phyloP scores from a whole-genome alignment of 2,797 vertebrate genomes.

The Micropoecilia bifurca region DNA sequence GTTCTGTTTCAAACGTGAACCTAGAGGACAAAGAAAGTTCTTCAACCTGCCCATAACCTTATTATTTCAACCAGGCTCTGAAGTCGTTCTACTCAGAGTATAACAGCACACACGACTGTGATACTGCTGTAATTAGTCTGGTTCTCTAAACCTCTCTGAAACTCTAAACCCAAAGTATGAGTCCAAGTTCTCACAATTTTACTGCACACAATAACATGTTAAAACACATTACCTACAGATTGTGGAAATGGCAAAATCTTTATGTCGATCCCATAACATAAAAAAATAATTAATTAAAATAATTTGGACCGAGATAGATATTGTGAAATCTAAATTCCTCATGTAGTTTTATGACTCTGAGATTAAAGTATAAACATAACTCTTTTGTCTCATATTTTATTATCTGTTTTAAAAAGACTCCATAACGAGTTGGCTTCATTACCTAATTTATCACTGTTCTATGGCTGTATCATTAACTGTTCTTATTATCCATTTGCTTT shows the following conservation, averaged over 20 bases:
- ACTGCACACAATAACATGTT: background rate
- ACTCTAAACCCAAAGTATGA: background rate
- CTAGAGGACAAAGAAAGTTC: background rate
- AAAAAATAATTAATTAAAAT: background rate
- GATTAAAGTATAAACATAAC: slow-evolving; percentile 9
- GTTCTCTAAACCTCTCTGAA: background rate
- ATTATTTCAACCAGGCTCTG: background rate
- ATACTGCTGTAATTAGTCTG: background rate
- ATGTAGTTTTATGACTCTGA: background rate
- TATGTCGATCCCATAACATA: background rate
- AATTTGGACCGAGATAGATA: background rate
- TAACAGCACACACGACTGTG: background rate
- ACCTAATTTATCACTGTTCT: slow-evolving; percentile 10
- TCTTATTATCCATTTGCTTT: background rate
- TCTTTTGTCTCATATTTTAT: background rate
- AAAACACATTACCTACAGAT: background rate
- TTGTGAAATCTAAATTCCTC: background rate
- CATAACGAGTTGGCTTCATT: background rate
- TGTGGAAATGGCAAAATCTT: background rate
- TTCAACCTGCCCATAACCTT: background rate
- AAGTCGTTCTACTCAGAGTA: background rate
- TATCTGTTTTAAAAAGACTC: background rate
- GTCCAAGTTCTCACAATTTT: background rate
- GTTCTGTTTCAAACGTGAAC: background rate
- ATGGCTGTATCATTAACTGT: slow-evolving; percentile 17